Percentiles rank a stretch among this genome's conserved stretches.
These are phyloP conservation scores for Eupithecia abbreviata DNA, from an alignment of 2,888 invertebrate species.

Conservation along the genomic window DNA sequence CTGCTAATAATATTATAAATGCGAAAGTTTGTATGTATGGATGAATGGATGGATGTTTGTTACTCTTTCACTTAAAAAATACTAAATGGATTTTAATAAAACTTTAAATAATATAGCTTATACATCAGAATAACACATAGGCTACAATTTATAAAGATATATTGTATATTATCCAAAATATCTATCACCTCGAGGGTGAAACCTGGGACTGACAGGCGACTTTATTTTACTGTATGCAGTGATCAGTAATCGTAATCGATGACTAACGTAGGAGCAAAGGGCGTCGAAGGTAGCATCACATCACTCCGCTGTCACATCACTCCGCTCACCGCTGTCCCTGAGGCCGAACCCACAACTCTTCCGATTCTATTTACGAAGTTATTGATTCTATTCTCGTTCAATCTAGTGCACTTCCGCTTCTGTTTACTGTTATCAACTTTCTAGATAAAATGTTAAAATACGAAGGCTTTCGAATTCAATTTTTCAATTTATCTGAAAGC, in stretches of 20 bases:
- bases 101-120: too few species aligned
- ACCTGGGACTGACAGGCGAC: too few species aligned
- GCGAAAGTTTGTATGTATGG: too few species aligned
- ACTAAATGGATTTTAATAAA: too few species aligned
- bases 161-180: too few species aligned
- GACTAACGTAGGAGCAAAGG: not conserved
- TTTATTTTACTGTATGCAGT: not conserved
- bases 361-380: not conserved
- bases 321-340: not conserved
- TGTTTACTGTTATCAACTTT: not conserved
- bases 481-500: not conserved
- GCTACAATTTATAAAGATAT: too few species aligned
- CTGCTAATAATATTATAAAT: too few species aligned
- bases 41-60: too few species aligned
- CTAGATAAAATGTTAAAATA: not conserved
- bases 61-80: too few species aligned
- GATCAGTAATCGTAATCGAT: not conserved
- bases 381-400: not conserved
- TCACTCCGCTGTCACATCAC: not conserved
- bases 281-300: not conserved
- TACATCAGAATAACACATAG: too few species aligned
- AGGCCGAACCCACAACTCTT: not conserved
- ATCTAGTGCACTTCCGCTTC: slow-evolving; percentile 1
- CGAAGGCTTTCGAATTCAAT: not conserved
- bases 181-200: too few species aligned